Evolutionary conservation across 2,888 invertebrate genomes (phyloP).

Genomic region (Coelogynopora nodosa): DNA sequence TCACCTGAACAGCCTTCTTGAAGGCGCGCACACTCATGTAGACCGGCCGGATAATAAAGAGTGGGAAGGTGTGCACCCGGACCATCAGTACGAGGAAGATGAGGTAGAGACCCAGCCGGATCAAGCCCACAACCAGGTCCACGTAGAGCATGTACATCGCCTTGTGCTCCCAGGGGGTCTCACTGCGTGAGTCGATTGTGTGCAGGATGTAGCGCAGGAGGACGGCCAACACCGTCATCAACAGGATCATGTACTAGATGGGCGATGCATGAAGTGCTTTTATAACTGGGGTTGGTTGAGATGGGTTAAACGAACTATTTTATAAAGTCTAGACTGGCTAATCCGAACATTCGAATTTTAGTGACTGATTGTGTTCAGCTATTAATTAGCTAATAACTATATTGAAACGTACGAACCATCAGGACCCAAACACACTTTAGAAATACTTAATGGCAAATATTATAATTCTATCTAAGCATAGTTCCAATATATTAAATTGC

Average conservation of each 20-base stretch:
- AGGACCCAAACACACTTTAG: no score
- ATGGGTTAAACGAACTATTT: no score
- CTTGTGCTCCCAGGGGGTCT: slow-evolving; percentile 98
- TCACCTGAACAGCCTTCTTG: slow-evolving; percentile 83
- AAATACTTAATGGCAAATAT: no score
- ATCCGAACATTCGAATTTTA: no score
- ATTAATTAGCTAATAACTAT: no score
- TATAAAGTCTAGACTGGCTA: no score
- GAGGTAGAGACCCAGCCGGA: slow-evolving; percentile 76
- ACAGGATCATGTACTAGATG: slow-evolving; percentile 82
- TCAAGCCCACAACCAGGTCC: slow-evolving; percentile 78
- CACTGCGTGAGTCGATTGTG: slow-evolving; percentile 80
- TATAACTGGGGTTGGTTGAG: no score
- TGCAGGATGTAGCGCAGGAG: slow-evolving; percentile 74
- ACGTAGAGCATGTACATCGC: slow-evolving; percentile 93
- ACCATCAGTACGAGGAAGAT: slow-evolving; percentile 93
- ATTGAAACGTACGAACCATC: no score
- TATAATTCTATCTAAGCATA: no score
- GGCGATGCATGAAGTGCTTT: no score
- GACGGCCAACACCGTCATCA: slow-evolving; percentile 78
- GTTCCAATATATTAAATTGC: no score
- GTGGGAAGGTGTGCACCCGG: slow-evolving; percentile 87
- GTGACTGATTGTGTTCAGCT: not conserved
- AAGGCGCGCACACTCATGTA: slow-evolving; percentile 97
- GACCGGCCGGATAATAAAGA: slow-evolving; percentile 97